These are phyloP conservation scores for Pterophyllum scalare DNA, from an alignment of 2,113 vertebrate species.

Conservation along the genomic window DNA sequence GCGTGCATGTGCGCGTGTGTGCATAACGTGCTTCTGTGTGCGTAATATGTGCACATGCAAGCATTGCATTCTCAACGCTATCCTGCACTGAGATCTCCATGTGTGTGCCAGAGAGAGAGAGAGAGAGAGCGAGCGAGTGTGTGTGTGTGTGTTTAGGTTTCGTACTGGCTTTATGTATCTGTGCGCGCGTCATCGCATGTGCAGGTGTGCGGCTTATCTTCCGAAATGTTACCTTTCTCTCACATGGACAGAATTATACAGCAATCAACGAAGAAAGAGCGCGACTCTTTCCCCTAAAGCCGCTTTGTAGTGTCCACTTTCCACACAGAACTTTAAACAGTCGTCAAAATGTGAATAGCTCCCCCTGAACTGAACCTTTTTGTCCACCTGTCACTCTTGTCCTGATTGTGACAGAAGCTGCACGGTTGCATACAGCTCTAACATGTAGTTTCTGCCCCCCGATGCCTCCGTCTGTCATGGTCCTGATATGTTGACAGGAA, in stretches of 20 bases:
- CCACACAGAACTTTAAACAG: not conserved
- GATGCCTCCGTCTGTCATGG: constrained; percentile 16
- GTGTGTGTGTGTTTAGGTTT: not conserved
- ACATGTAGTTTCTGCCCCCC: not conserved
- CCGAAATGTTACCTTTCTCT: not conserved
- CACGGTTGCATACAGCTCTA: not conserved
- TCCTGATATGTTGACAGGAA: constrained; percentile 36
- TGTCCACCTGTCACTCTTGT: constrained; percentile 9
- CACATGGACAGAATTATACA: constrained; percentile 1
- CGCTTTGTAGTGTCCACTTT: not conserved
- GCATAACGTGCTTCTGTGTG: constrained; percentile 2
- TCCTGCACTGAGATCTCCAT: not conserved
- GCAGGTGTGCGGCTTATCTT: not conserved
- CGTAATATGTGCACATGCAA: constrained; percentile 22
- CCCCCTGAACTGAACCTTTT: constrained; percentile 2
- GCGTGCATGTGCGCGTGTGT: not conserved
- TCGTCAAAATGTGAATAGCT: not conserved
- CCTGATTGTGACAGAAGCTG: constrained; percentile 11
- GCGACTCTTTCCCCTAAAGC: not conserved
- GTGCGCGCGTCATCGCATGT: not conserved
- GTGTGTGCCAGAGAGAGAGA: not conserved
- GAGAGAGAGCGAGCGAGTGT: not conserved
- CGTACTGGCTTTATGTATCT: not conserved
- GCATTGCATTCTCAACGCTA: not conserved
- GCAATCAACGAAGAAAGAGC: not conserved